Evolutionary conservation across 2,888 invertebrate genomes (phyloP), one percentile per base, ranked within the genome.

Genomic region (Synergus laeviventris): DNA sequence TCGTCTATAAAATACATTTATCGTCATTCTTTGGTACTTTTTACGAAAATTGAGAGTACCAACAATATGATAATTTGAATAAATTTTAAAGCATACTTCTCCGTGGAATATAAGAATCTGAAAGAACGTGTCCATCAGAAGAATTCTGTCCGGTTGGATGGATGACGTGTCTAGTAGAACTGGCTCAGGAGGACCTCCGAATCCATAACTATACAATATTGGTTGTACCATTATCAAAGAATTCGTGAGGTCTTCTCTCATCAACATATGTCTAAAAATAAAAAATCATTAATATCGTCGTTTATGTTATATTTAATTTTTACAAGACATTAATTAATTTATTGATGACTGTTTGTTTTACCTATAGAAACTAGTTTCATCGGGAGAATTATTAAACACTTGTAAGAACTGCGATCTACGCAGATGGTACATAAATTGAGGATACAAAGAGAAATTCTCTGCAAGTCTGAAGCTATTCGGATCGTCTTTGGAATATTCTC

Each of bases 121-220:
- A 95, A 99, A 99, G 93, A 99, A 99, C 0, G 99, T 99, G 92
- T 99, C 99, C 99, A 99, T 99, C 75, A 99, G 94, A 62, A 99
- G 93, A 87, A 99, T 99, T 79, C 98, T 94, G 91, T 99, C 99
- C 0, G 98, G 96, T 91, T 98, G 97, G 88, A 99, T 99, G 80
- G 98, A 98, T 74, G 98, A 98, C 3, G 99, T 98, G 91, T 99
- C 99, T 54, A 99, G 92, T 31, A 99, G 92, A 7, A 99, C 99
- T 0, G 99, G 99, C 92, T 99, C 98, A 0, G 98, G 98, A 0
- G 98, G 97, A 0, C 99, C 99, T 87, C 96, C 97, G 92, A 99
- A 99, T 83, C 98, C 98, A 92, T 99, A 99, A 86, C 99, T 98
- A 91, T 99, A 99, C 87, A 99, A 94, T 89, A 99, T 98, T 74